Percentiles rank a stretch among this genome's conserved stretches.
These are phyloP conservation scores for Phorcus lineatus DNA, from an alignment of 2,888 invertebrate species.

Conservation along the genomic window DNA sequence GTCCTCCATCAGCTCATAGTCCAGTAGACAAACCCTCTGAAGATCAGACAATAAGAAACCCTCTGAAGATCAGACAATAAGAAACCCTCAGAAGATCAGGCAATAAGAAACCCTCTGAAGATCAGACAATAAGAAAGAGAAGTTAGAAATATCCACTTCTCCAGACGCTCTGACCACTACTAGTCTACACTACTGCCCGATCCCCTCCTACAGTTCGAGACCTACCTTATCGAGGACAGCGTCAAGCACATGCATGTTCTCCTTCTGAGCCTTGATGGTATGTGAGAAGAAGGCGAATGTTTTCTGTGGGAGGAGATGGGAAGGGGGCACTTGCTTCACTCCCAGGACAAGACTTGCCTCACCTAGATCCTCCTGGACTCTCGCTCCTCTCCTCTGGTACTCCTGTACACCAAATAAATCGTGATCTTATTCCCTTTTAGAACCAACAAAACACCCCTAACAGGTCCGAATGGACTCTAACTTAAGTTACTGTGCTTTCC, in stretches of 20 bases:
- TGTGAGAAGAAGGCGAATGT: conserved; percentile 99
- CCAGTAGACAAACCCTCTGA: conserved; percentile 93
- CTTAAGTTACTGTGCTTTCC: no score
- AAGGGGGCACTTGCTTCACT: conserved; percentile 92
- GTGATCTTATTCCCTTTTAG: no score
- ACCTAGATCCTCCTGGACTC: conserved; percentile 95
- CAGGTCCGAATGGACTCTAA: no score
- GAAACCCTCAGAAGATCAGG: neutral
- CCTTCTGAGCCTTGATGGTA: conserved; percentile 98
- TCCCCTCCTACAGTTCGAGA: no score
- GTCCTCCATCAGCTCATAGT: conserved; percentile 97
- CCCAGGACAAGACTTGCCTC: conserved; percentile 97
- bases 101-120: neutral
- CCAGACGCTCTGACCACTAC: no score
- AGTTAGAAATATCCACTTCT: no score
- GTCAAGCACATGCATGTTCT: conserved; percentile 97
- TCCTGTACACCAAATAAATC: conserved; percentile 78
- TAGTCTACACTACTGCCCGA: no score
- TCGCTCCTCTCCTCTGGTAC: conserved; percentile 93
- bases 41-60: conserved; percentile 5
- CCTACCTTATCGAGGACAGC: conserved; percentile 90
- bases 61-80: neutral
- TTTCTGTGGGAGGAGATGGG: conserved; percentile 92
- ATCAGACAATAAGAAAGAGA: neutral
- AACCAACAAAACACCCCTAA: no score